Evolutionary conservation across 2,113 vertebrate species (phyloP).

Genomic region (Corapipo altera): DNA sequence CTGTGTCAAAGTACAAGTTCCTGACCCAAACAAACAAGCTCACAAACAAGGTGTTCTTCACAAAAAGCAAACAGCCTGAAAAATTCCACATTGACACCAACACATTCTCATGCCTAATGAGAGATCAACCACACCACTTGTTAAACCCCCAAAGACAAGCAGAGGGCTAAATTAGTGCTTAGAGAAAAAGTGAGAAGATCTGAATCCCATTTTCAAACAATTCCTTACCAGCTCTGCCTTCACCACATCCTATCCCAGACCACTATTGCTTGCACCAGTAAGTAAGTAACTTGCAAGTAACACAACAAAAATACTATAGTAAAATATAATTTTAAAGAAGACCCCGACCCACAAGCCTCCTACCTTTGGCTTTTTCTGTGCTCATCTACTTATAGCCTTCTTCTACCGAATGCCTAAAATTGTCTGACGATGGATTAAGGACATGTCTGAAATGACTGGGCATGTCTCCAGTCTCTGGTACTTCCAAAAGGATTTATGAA

Average conservation of each 20-base stretch:
- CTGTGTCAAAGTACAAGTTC: neutral
- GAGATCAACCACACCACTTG: neutral
- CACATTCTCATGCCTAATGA: neutral
- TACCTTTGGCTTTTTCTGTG: constrained; percentile 24
- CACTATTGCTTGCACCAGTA: neutral
- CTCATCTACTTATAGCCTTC: constrained; percentile 52
- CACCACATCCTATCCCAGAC: neutral
- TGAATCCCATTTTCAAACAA: neutral
- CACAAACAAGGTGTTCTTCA: neutral
- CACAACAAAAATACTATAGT: neutral
- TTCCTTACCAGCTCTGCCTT: neutral
- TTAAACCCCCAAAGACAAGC: neutral
- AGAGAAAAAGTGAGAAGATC: neutral
- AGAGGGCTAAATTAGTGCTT: neutral
- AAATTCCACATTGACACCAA: neutral
- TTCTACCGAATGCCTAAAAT: constrained; percentile 44
- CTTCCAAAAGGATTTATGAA: neutral
- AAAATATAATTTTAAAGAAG: neutral
- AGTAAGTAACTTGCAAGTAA: neutral
- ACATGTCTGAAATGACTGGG: neutral
- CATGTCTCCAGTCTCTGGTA: neutral
- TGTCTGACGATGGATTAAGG: constrained; percentile 11
- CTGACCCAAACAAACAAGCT: neutral
- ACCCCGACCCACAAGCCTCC: neutral
- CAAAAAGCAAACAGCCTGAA: neutral